Conservation (phyloP, 1,140 invertebrate species). For the Papilio glaucus region DNA sequence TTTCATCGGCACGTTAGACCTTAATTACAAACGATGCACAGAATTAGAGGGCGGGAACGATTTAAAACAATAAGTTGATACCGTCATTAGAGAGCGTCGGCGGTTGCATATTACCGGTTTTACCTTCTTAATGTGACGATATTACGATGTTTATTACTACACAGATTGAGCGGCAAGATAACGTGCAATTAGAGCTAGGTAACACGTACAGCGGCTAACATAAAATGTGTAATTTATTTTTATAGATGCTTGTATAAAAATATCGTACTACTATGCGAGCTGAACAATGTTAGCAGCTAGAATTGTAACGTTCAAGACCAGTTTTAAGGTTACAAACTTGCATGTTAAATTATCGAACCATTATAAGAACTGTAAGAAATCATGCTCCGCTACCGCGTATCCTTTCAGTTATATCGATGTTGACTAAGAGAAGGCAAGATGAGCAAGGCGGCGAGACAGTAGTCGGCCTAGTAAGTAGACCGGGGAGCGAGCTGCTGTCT, state of each 20-base stretch:
- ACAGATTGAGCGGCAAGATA: conserved; percentile 52
- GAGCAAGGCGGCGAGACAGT: no score
- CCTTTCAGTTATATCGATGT: no score
- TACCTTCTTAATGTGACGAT: conserved; percentile 75
- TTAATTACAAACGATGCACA: conserved; percentile 75
- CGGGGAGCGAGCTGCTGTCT: no score
- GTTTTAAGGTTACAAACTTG: background rate
- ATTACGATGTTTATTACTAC: conserved; percentile 68
- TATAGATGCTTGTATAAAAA: conserved; percentile 14
- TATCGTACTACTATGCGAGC: background rate
- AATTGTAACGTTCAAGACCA: background rate
- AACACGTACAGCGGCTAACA: conserved; percentile 10
- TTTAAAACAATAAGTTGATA: conserved; percentile 80
- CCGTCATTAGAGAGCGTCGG: conserved; percentile 65
- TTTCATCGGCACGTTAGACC: conserved; percentile 50
- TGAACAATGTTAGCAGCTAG: background rate
- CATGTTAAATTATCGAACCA: background rate
- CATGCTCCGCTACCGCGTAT: no score
- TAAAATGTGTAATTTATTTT: conserved; percentile 13
- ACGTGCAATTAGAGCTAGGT: conserved; percentile 45
- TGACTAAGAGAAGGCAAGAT: no score
- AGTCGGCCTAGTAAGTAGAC: no score
- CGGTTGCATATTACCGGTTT: conserved; percentile 58
- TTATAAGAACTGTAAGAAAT: no score
- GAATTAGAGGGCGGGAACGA: conserved; percentile 78